Conservation (phyloP, 2,888 invertebrate species). For the Gymnosoma rotundatum region DNA sequence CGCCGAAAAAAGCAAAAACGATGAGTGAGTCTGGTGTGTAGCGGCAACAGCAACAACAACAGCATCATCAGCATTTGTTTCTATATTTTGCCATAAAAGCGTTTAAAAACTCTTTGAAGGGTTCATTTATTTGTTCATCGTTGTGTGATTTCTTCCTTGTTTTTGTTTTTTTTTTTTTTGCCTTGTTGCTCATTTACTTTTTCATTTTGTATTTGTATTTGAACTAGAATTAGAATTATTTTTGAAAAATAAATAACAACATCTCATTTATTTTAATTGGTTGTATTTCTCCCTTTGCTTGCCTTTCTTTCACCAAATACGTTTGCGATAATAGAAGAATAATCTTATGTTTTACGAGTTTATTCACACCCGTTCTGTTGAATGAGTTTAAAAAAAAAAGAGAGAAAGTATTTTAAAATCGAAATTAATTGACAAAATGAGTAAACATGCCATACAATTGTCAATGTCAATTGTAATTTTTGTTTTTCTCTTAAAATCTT, state of each 20-base stretch:
- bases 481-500: not conserved
- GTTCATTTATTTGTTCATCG: constrained; percentile 55
- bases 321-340: constrained; percentile 58
- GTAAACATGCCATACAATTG: constrained; percentile 6
- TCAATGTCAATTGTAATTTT: constrained; percentile 44
- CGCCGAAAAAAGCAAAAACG: constrained; percentile 33
- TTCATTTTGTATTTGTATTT: constrained; percentile 32
- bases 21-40: constrained; percentile 46
- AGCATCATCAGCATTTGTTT: constrained; percentile 7
- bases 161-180: not conserved
- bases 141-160: constrained; percentile 33
- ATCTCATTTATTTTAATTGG: constrained; percentile 62
- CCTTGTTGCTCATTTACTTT: constrained; percentile 6
- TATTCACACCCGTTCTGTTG: constrained; percentile 49
- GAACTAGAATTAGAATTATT: constrained; percentile 68
- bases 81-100: constrained; percentile 20
- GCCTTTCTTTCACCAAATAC: constrained; percentile 40
- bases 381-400: not conserved
- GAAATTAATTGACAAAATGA: constrained; percentile 19
- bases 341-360: constrained; percentile 18
- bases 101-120: constrained; percentile 51
- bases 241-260: constrained; percentile 45
- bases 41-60: too few species aligned
- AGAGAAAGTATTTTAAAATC: constrained; percentile 27
- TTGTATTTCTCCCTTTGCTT: constrained; percentile 40